Base-by-base conservation (phyloP, 2,888 invertebrate genomes). In the Cosmia pyralina region DNA sequence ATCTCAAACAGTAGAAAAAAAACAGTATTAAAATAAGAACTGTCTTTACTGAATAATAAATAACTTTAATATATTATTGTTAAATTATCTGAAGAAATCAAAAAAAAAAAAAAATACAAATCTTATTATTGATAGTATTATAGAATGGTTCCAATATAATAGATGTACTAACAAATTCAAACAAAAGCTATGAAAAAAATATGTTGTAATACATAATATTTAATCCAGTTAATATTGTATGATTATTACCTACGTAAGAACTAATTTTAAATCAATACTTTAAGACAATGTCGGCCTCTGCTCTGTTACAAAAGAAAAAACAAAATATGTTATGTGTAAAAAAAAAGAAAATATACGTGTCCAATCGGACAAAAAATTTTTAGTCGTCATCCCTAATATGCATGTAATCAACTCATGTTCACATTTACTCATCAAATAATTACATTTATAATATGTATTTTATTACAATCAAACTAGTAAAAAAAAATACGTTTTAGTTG, bases 341-440 rank as follows among this genome's bases (percentile, higher is more conserved):
- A 28, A 28, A 28, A 28, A 28, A 28, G 28, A 28, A 28, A 28
- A 28, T 28, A 3, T 28, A 28, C 3, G 28, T 28, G 3, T 28
- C 28, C 28, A 28, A 28, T 28, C 28, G 28, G 28, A 28, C 28
- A 28, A 28, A 28, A 28, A 28, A 28, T 28, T 28, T 28, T 28
- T 28, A 28, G 28, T 28, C 28, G 28, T 28, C 28, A 28, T 28
- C 3, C 28, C 28, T 28, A 34, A 34, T 11, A 68, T n/a, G 15
- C 1, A 8, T 41, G 41, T 71, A 50, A 71, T 50, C n/a, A 44
- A 59, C 2, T 19, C 15, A 28, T 71, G n/a, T 44, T 44, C 41
- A 50, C 41, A 50, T 58, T 48, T 34, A n/a, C 6, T 44, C n/a
- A 50, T 72, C 72, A 58, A 50, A 72, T 71, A 44, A 52, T 17